Evolutionary conservation across 2,888 invertebrate species (phyloP), one percentile per base, ranked within the genome.

Genomic region (Lasioglossum marginatum): DNA sequence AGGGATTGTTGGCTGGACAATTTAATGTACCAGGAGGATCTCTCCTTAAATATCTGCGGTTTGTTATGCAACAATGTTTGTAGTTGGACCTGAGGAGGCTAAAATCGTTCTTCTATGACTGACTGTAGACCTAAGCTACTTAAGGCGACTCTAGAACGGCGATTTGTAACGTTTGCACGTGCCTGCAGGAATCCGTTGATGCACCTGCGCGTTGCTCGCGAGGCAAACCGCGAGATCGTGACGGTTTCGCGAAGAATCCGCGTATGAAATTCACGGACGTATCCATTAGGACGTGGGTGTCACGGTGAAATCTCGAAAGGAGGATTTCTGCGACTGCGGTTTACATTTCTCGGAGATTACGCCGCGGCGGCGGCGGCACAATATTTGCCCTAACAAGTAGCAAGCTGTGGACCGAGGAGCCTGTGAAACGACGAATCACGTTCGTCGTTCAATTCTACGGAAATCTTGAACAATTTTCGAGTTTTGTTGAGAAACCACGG

Each of bases 261-360:
- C 12, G 23, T n/a, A 70, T 57, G 19, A 45, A 52, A 73, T 82
- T 57, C 71, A 74, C 45, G 76, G 76, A 80, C 66, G 43, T 34
- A 31, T 45, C 16, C 60, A 43, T 78, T 78, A 72, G 34, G 68
- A 77, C 37, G 16, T n/a, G 70, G 66, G n/a, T 43, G 74, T 10
- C 23, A 52, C 34, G 23, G 37, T n/a, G 10, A 45, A n/a, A 74
- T 70, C 73, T 6, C 23, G 57, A 60, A 45, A 63, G 48, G 34
- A 40, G 57, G 34, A 78, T 52, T 40, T 48, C 45, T 57, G 37
- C 43, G 40, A 16, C 37, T 75, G 85, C 4, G 83, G 77, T 80
- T 80, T 85, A 31, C 73, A 43, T 79, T n/a, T 31, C 27, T 27
- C 79, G 77, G 83, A 85, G 83, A 79, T 66, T 77, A 14, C 76